A percentile compares a stretch with the other conserved stretches of the same genome.
Evolutionary conservation across 2,113 vertebrate species (phyloP).

Genomic region (Ardeotis arabs): DNA sequence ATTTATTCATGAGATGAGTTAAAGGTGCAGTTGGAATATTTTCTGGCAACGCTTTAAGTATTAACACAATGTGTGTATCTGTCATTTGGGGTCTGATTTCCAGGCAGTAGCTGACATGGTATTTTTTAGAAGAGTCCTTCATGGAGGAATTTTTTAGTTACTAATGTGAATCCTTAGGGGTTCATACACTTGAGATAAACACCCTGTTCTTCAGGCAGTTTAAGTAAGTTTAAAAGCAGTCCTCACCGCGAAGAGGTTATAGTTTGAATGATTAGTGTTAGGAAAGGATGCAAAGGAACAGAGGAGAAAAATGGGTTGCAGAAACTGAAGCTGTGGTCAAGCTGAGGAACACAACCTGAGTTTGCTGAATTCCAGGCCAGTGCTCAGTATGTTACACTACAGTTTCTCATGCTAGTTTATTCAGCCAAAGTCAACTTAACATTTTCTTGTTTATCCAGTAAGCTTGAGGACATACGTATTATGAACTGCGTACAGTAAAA

Average conservation of each 20-base stretch:
- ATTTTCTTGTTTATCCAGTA: not conserved
- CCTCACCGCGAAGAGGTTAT: not conserved
- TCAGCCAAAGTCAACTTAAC: not conserved
- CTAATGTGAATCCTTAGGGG: not conserved
- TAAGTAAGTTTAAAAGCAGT: not conserved
- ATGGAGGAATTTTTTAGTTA: not conserved
- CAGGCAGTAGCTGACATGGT: not conserved
- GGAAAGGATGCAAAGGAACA: not conserved
- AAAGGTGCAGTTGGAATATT: not conserved
- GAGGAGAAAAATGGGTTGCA: not conserved
- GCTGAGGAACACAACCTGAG: not conserved
- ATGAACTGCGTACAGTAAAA: not conserved
- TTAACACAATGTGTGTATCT: not conserved
- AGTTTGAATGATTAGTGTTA: not conserved
- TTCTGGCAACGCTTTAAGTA: not conserved
- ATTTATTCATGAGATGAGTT: slow-evolving; percentile 5
- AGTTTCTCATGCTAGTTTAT: not conserved
- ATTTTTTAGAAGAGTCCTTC: not conserved
- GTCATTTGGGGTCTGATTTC: not conserved
- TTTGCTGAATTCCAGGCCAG: not conserved
- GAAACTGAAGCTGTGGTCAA: not conserved
- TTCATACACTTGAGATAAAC: not conserved
- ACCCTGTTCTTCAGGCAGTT: not conserved
- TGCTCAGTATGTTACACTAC: not conserved
- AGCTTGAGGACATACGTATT: not conserved